A percentile compares a stretch with the other conserved stretches of the same genome.
Evolutionary conservation across 92 coral and sea anemone genomes (phyloP).

Genomic region (Heteractis magnifica): DNA sequence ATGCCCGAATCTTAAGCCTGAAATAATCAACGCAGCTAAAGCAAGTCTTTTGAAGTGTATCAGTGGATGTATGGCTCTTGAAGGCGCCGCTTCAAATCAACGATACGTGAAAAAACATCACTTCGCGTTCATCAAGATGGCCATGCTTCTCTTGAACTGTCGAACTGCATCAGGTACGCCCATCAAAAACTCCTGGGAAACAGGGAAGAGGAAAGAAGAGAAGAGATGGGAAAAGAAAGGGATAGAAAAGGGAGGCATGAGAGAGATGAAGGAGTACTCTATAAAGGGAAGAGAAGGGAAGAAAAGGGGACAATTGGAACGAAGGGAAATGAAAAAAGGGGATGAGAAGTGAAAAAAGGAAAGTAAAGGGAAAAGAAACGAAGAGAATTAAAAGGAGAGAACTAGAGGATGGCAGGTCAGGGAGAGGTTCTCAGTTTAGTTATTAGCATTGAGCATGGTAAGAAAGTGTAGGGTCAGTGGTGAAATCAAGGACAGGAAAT

Average conservation of each 20-base stretch:
- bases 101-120: slow-evolving; percentile 74
- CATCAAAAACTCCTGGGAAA: too few species aligned
- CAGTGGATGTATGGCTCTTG: slow-evolving; percentile 43
- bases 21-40: slow-evolving; percentile 23
- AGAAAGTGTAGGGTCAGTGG: too few species aligned
- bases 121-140: slow-evolving; percentile 65
- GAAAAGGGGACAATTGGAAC: neutral
- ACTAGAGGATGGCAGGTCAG: too few species aligned
- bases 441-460: too few species aligned
- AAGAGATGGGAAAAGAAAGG: neutral
- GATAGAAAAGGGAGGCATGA: too few species aligned
- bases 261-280: too few species aligned
- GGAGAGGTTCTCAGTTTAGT: too few species aligned
- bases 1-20: slow-evolving; percentile 19
- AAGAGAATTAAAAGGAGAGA: too few species aligned
- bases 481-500: too few species aligned
- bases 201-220: neutral
- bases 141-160: slow-evolving; percentile 69
- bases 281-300: neutral
- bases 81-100: neutral
- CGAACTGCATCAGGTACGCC: slow-evolving; percentile 60
- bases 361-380: too few species aligned
- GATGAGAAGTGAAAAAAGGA: too few species aligned
- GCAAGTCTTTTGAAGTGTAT: slow-evolving; percentile 53
- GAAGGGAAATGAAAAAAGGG: too few species aligned